phyloP scores from a whole-genome alignment of 2,113 vertebrate genomes.

The Dicaeum eximium region DNA sequence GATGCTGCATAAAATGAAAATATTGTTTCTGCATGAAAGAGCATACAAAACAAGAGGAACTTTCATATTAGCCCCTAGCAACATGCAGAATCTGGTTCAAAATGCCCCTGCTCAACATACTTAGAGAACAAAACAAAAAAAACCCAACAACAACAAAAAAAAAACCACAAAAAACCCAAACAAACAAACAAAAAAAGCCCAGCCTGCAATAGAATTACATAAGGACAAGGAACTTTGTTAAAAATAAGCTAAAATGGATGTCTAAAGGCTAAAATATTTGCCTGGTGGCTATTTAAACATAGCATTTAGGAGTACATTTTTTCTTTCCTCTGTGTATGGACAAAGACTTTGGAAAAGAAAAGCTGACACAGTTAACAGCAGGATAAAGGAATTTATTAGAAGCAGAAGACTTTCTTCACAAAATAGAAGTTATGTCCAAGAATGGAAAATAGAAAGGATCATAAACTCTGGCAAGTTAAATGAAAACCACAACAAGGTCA shows the following conservation, averaged over 20 bases:
- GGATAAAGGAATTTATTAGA: slow-evolving; percentile 34
- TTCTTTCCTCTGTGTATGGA: background rate
- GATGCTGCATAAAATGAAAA: background rate
- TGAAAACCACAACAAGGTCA: slow-evolving; percentile 10
- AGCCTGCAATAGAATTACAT: background rate
- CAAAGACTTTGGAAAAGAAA: slow-evolving; percentile 4
- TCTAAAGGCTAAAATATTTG: background rate
- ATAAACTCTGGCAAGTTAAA: background rate
- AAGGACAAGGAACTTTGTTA: background rate
- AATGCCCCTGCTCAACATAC: background rate
- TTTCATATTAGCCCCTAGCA: background rate
- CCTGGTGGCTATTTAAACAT: background rate
- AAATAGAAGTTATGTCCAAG: background rate
- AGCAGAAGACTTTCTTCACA: slow-evolving; percentile 19
- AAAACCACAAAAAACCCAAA: background rate
- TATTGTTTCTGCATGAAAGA: background rate
- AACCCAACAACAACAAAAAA: background rate
- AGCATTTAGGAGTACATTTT: background rate
- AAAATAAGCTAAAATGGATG: background rate
- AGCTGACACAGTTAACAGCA: slow-evolving; percentile 9
- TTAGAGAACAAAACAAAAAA: background rate
- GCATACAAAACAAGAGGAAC: background rate
- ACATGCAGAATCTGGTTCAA: background rate
- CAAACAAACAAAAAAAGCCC: no score
- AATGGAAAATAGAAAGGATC: background rate